A percentile compares a stretch with the other conserved stretches of the same genome.
phyloP scores from a whole-genome alignment of 2,797 vertebrate genomes.

The Darevskia mixta region DNA sequence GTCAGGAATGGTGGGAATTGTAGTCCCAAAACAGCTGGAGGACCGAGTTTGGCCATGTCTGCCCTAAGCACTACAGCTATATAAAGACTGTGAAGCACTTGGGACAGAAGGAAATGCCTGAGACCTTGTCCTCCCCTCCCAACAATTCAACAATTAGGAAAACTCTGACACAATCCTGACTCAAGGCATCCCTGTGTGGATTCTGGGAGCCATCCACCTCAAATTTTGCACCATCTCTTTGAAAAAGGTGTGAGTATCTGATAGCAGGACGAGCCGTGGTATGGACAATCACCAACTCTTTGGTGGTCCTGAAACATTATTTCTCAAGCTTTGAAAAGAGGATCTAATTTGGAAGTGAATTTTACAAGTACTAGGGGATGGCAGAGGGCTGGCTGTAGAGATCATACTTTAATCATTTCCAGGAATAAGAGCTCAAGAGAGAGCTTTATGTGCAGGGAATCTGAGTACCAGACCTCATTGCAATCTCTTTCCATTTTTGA shows the following conservation, averaged over 20 bases:
- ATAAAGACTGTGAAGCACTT: no score
- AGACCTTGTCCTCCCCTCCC: no score
- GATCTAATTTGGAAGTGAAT: background rate
- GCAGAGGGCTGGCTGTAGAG: no score
- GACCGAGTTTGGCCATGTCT: no score
- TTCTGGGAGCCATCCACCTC: background rate
- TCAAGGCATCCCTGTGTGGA: background rate
- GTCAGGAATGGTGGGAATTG: no score
- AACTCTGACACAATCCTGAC: background rate
- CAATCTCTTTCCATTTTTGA: background rate
- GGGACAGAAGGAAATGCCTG: no score
- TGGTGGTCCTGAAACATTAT: background rate
- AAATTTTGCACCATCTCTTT: background rate
- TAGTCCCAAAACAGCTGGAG: no score
- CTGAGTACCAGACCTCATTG: no score
- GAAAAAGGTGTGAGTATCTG: no score
- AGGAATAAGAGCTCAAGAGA: background rate
- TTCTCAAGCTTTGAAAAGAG: background rate
- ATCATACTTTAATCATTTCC: background rate
- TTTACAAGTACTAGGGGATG: background rate
- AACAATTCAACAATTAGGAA: background rate
- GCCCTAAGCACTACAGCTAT: no score
- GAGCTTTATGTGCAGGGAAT: background rate
- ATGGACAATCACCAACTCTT: background rate
- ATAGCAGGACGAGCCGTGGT: background rate